Conservation (phyloP, 2,888 invertebrate species). For the Parelbella ahira region DNA sequence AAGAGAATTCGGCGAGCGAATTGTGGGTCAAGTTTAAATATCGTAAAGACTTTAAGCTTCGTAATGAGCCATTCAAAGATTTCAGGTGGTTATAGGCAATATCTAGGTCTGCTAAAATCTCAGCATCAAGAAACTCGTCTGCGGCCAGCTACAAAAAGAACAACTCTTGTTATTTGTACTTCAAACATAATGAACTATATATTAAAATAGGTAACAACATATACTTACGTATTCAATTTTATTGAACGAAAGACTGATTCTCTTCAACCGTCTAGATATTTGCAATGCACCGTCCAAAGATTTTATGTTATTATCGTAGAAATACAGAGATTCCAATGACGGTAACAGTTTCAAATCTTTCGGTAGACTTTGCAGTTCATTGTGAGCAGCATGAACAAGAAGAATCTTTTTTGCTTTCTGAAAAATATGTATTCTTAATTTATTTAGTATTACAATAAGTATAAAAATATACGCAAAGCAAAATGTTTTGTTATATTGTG, state of each 20-base stretch:
- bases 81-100: constrained; percentile 87
- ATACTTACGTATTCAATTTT: constrained; percentile 84
- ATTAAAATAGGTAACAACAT: too few species aligned
- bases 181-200: too few species aligned
- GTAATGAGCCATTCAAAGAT: constrained; percentile 86
- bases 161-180: too few species aligned
- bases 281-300: constrained; percentile 86
- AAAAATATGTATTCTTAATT: constrained; percentile 31
- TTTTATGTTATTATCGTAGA: constrained; percentile 86
- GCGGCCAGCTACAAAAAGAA: constrained; percentile 79
- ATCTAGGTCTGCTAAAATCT: constrained; percentile 84
- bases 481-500: too few species aligned
- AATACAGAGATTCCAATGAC: constrained; percentile 85
- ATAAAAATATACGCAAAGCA: too few species aligned
- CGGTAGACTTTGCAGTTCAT: constrained; percentile 85
- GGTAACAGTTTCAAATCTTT: constrained; percentile 85
- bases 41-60: constrained; percentile 83
- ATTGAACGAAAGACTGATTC: constrained; percentile 86
- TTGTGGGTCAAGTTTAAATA: constrained; percentile 89
- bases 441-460: too few species aligned
- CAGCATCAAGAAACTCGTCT: constrained; percentile 88
- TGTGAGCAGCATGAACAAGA: constrained; percentile 87
- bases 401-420: constrained; percentile 82
- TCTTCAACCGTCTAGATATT: constrained; percentile 83
- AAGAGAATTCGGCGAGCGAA: constrained; percentile 86